These are phyloP conservation scores for Pandion haliaetus DNA, from an alignment of 2,113 vertebrate species.

Conservation along the genomic window DNA sequence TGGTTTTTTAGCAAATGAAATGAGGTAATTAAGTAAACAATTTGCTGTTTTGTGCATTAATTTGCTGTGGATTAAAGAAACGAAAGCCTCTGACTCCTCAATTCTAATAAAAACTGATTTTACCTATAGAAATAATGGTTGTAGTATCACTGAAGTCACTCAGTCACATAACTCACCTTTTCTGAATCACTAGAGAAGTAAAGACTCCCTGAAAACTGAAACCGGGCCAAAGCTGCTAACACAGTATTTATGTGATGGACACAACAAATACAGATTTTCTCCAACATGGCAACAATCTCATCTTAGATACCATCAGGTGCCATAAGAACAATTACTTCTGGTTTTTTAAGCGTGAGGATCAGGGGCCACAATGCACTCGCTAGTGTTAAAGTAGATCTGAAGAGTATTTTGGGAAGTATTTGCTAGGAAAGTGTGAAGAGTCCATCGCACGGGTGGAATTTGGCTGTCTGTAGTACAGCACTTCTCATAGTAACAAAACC, in stretches of 20 bases:
- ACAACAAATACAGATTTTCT: background rate
- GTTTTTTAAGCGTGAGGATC: background rate
- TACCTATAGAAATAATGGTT: background rate
- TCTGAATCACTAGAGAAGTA: background rate
- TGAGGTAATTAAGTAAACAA: background rate
- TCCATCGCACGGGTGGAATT: accelerated
- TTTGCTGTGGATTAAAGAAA: background rate
- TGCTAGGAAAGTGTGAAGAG: background rate
- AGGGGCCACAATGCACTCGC: background rate
- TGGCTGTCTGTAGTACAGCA: background rate
- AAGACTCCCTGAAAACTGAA: background rate
- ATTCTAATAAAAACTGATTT: background rate
- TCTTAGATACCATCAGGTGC: background rate
- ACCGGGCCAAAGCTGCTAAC: background rate
- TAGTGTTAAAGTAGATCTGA: background rate
- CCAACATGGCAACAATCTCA: background rate
- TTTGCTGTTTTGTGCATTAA: background rate
- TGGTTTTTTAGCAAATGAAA: background rate
- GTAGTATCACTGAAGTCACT: background rate
- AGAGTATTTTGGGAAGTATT: background rate
- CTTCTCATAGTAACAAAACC: background rate
- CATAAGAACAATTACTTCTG: background rate
- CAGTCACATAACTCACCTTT: background rate
- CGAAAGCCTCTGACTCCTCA: background rate
- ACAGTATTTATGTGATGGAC: background rate